Evolutionary conservation across 2,888 invertebrate species (phyloP).

Genomic region (Poecilus cupreus): DNA sequence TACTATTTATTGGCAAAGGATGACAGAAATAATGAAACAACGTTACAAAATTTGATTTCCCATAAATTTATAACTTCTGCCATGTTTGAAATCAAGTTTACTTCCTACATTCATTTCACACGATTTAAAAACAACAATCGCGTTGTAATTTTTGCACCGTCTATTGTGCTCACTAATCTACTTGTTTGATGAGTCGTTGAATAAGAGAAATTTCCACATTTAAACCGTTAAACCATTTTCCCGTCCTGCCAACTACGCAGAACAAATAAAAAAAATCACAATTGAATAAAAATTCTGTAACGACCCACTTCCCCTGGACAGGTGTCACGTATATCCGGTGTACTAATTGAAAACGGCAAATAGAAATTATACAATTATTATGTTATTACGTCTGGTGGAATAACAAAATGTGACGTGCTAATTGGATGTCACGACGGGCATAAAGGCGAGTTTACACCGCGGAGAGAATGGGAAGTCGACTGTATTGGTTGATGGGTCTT

Average conservation of each 20-base stretch:
- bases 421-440: slow-evolving; percentile 68
- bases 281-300: slow-evolving; percentile 60
- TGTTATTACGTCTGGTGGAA: slow-evolving; percentile 68
- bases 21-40: too few species aligned
- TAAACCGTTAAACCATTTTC: slow-evolving; percentile 2
- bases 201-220: slow-evolving; percentile 24
- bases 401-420: slow-evolving; percentile 69
- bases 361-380: slow-evolving; percentile 69
- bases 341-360: slow-evolving; percentile 68
- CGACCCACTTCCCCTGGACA: slow-evolving; percentile 67
- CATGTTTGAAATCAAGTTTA: too few species aligned
- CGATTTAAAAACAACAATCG: slow-evolving; percentile 7
- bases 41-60: too few species aligned
- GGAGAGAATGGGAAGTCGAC: slow-evolving; percentile 65
- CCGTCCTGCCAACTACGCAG: background rate
- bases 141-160: background rate
- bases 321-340: slow-evolving; percentile 70
- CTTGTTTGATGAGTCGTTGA: slow-evolving; percentile 19
- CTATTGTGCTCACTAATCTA: slow-evolving; percentile 13
- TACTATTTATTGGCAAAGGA: too few species aligned
- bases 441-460: slow-evolving; percentile 67
- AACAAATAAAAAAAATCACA: slow-evolving; percentile 44
- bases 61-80: too few species aligned
- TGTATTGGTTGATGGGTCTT: slow-evolving; percentile 62
- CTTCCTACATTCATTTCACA: background rate